Conservation (phyloP, 2,113 vertebrate genomes). For the Pavo muticus region DNA sequence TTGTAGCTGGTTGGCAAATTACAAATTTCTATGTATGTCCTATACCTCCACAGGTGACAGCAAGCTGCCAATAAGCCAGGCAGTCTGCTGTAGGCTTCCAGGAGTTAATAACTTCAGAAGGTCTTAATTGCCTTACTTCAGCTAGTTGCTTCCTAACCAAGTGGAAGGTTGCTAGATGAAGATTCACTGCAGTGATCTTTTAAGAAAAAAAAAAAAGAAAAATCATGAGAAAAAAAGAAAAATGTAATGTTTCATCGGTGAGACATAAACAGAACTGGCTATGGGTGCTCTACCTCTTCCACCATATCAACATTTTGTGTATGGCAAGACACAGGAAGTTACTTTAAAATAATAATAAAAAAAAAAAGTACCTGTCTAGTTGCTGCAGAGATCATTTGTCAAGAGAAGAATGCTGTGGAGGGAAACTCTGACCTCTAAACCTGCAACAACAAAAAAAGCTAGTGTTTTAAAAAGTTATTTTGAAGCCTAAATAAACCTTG, state of each 20-base stretch:
- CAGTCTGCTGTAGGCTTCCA: neutral
- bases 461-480: constrained; percentile 60
- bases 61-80: neutral
- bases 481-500: constrained; percentile 71
- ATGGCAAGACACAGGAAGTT: constrained; percentile 61
- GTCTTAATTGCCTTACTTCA: neutral
- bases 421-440: constrained; percentile 63
- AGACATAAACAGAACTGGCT: neutral
- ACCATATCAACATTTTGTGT: neutral
- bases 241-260: neutral
- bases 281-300: neutral
- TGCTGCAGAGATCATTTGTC: constrained; percentile 58
- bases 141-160: neutral
- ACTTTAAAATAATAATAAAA: constrained; percentile 8
- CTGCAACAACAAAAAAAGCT: constrained; percentile 63
- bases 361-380: constrained; percentile 52
- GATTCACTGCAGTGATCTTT: neutral
- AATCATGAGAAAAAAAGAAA: neutral
- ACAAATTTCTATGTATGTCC: neutral
- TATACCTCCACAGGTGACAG: neutral
- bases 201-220: neutral
- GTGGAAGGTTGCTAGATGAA: neutral
- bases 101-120: neutral
- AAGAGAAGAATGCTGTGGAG: constrained; percentile 63
- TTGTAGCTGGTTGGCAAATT: neutral